Base-by-base conservation (phyloP, 2,888 invertebrate species). In the Ceratothoa steindachneri region DNA sequence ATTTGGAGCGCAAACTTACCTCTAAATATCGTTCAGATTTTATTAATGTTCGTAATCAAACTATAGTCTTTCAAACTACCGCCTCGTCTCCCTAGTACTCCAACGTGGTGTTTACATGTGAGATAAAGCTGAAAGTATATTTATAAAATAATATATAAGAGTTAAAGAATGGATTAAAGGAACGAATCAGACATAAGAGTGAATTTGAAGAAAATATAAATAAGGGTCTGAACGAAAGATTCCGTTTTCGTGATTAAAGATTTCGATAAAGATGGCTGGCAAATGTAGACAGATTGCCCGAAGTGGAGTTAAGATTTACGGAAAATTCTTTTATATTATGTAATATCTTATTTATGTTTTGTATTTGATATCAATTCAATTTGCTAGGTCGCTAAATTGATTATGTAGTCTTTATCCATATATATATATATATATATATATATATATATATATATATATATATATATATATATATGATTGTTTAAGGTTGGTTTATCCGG, bases 211-310 rank as follows among this genome's bases (percentile, higher is more conserved):
- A n/a, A n/a, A n/a, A n/a, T n/a, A n/a, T n/a, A n/a, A n/a, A n/a
- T n/a, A n/a, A n/a, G n/a, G n/a, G n/a, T n/a, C n/a, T 22, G 60
- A 60, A 60, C 60, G 60, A 60, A 60, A 60, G 12, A 12, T 24
- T 60, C 24, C 24, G 60, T n/a, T 22, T 22, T 24, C 12, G 22
- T 60, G 60, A 60, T 60, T n/a, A 60, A 60, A 60, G 22, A 60
- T 60, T 60, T 60, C 24, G 60, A 7, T 60, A 60, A 60, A n/a
- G 60, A 60, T 60, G 27, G 22, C 24, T 60, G 60, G 60, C 60
- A 60, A 60, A 60, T 60, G 60, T 24, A 60, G 60, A 60, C 60
- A 60, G 60, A 60, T 60, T 24, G 24, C 60, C 60, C 60, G n/a
- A 12, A 60, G 60, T 24, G 24, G 27, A 55, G 27, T 24, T 12